Base-by-base conservation (phyloP, 1,140 invertebrate species). In the Pseudomyrmex gracilis region DNA sequence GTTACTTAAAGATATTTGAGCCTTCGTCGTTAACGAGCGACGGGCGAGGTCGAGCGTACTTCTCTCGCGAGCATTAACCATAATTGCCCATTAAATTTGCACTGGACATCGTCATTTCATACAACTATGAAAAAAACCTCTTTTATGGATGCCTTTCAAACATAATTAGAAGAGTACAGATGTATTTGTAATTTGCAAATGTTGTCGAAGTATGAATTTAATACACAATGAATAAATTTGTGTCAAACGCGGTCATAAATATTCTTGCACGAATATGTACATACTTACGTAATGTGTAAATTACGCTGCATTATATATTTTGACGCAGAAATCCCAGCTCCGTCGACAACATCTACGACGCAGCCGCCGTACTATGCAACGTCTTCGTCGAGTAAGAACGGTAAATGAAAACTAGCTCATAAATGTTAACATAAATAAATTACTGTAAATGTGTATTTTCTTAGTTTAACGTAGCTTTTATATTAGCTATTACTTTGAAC, bases 251-350 rank as follows among this genome's bases (percentile, higher is more conserved):
- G 43, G 55, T 77, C 13, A 12, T 45, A n/a, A 55, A 10, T 24
- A 43, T 73, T 34, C 2, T 45, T 34, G 13, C 20, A 10, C 22
- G 24, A 55, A 57, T n/a, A 4, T 20, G 4, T 47, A 13, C 22
- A 43, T 53, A n/a, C n/a, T n/a, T n/a, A 22, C 45, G 34, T 34
- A 34, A 34, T 34, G 5, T 34, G 34, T 34, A 34, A 34, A 34
- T 34, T 34, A 34, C 34, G 34, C 34, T 34, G 34, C 34, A 34
- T 63, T 34, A 7, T 53, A 57, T 80, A 57, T 15, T 85, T 87
- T 90, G 84, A 93, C 91, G 68, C 94, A 97, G 96, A 96, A 95
- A 96, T 96, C 90, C 96, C 96, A 53, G 96, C 96, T n/a, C 96
- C 96, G 22, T 96, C 96, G 10, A 96, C 96, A 3, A 95, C 95